Evolutionary conservation across 2,888 invertebrate genomes (phyloP), one percentile per base, ranked within the genome.

Genomic region (Drosophila birchii): DNA sequence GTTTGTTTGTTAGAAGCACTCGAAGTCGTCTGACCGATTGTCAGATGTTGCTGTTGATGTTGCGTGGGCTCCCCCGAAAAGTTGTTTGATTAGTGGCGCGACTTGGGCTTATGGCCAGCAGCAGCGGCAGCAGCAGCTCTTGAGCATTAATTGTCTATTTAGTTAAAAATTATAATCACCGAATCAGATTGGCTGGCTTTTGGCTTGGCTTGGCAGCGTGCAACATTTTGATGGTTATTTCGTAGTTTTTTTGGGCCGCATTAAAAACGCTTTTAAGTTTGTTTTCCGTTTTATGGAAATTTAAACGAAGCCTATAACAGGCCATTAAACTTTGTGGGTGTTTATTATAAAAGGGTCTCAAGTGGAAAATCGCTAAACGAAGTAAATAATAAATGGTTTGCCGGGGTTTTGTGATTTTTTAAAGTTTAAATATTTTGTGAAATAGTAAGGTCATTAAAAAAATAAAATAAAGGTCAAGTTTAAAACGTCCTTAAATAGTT

Each of bases 1-100:
- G 56, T 68, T 64, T 80, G 71, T 66, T 68, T 72, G 59, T 84
- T 81, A 87, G 87, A 85, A 87, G 79, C 85, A 85, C 80, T 82
- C 80, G 77, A 76, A 66, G 68, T 36, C 63, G 85, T 84, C 87
- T 86, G 78, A 78, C 78, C 64, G 56, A 49, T 57, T 80, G 79
- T 76, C 81, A 74, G 56, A 58, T 59, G 64, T 71, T 67, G 72
- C 53, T 87, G 87, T 78, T 80, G 84, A 80, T 34, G 75, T 26
- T 41, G 60, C 69, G 61, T 74, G 66, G 71, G 62, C 16, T 62
- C 38, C 57, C 44, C 29, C 43, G 74, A 73, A 71, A 85, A 82
- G 87, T 68, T 67, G 85, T 79, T 81, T 81, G 81, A 80, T 86
- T 86, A 67, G 47, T 75, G 78, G 49, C 60, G 39, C 39, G 57